Conservation (phyloP, 2,797 vertebrate species). For the Pantherophis vulpinus region DNA sequence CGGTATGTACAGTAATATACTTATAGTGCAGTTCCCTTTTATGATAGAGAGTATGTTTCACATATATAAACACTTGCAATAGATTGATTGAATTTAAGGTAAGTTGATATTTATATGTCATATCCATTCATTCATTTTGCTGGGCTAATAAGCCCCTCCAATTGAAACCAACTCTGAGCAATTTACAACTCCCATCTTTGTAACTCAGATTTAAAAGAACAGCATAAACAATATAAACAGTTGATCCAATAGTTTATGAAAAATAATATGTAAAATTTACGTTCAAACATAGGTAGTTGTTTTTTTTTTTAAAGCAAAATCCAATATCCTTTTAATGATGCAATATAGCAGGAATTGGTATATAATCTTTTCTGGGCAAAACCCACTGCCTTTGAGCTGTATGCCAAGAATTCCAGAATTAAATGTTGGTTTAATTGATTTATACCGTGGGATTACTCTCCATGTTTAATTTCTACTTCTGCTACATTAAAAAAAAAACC, state of each 20-base stretch:
- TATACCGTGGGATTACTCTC: neutral
- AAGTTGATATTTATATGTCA: neutral
- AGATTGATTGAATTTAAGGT: neutral
- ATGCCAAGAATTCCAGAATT: neutral
- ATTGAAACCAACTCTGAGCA: neutral
- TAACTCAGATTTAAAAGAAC: neutral
- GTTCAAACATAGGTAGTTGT: neutral
- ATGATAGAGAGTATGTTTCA: neutral
- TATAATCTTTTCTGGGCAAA: neutral
- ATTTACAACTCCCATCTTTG: neutral
- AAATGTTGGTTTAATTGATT: neutral
- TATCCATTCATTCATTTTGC: neutral
- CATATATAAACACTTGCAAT: neutral
- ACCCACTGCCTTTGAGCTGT: neutral
- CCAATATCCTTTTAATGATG: neutral
- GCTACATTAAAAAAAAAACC: neutral
- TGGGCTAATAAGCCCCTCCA: neutral
- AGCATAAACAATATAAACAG: neutral
- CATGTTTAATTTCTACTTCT: neutral
- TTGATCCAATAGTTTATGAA: neutral
- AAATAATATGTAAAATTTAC: neutral
- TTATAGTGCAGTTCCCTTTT: neutral
- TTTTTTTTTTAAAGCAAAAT: neutral
- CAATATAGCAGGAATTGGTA: neutral
- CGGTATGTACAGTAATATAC: constrained; percentile 41